These are phyloP conservation scores for Muscina levida DNA, from an alignment of 2,888 invertebrate genomes.

Conservation along the genomic window DNA sequence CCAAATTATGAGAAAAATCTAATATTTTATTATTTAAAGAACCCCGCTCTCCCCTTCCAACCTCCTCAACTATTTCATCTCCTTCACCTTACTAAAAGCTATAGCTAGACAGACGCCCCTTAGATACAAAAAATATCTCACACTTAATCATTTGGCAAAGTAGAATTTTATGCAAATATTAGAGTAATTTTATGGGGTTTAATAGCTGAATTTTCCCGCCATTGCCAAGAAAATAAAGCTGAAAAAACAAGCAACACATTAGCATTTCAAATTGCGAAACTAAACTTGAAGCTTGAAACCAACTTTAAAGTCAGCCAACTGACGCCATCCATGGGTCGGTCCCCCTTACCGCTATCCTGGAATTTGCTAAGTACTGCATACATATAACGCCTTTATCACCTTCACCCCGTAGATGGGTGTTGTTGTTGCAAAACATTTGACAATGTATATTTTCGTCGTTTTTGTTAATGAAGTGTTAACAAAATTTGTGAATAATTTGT, in stretches of 20 bases:
- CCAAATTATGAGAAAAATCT: slow-evolving; percentile 60
- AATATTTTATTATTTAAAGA: too few relatives aligned
- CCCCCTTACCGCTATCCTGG: neutral
- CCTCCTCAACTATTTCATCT: too few relatives aligned
- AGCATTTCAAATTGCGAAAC: slow-evolving; percentile 30
- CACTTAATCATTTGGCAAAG: slow-evolving; percentile 55
- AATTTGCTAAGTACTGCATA: neutral
- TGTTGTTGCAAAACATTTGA: neutral
- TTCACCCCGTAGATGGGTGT: neutral
- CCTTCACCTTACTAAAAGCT: too few relatives aligned
- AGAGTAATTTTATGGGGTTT: slow-evolving; percentile 12
- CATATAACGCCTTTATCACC: neutral
- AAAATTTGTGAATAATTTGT: slow-evolving; percentile 21
- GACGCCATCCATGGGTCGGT: neutral
- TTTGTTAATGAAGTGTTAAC: slow-evolving; percentile 13
- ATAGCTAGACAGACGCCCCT: too few relatives aligned
- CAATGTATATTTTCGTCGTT: slow-evolving; percentile 14
- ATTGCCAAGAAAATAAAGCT: neutral
- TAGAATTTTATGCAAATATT: slow-evolving; percentile 32
- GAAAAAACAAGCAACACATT: slow-evolving; percentile 11
- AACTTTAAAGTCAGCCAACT: slow-evolving; percentile 7
- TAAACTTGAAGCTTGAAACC: slow-evolving; percentile 17
- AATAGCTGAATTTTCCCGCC: neutral
- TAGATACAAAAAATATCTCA: slow-evolving; percentile 57
- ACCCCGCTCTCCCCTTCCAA: too few relatives aligned